Conservation (phyloP, 2,113 vertebrate species). For the Spea bombifrons region DNA sequence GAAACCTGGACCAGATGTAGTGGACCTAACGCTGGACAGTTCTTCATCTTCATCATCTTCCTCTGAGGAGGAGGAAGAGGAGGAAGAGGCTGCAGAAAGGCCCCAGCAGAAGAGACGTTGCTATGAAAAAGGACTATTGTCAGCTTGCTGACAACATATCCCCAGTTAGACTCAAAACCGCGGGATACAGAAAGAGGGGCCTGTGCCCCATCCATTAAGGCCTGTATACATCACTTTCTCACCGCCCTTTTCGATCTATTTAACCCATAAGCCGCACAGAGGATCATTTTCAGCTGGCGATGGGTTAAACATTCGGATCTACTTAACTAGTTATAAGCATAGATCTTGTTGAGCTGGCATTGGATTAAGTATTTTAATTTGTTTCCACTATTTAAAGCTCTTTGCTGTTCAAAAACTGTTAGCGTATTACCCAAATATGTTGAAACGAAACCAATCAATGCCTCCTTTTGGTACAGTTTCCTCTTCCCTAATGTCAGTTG, state of each 20-base stretch:
- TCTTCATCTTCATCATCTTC: constrained; percentile 83
- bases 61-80: constrained; percentile 79
- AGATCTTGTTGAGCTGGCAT: constrained; percentile 20
- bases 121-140: constrained; percentile 92
- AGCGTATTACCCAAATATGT: too few relatives aligned
- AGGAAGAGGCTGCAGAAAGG: constrained; percentile 81
- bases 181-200: neutral
- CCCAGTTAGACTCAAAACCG: constrained; percentile 8
- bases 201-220: constrained; percentile 29
- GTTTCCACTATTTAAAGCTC: neutral
- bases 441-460: constrained; percentile 44
- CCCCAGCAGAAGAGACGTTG: constrained; percentile 87
- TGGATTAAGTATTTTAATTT: neutral
- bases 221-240: constrained; percentile 29
- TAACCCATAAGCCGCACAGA: neutral
- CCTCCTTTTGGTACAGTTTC: constrained; percentile 49
- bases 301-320: neutral
- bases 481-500: constrained; percentile 50
- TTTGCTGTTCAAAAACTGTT: neutral
- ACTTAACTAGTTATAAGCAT: neutral
- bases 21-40: constrained; percentile 96
- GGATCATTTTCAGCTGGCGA: constrained; percentile 13
- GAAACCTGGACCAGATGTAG: constrained; percentile 79
- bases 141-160: constrained; percentile 84
- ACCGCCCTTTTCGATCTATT: neutral